A percentile compares a stretch with the other conserved stretches of the same genome.
Evolutionary conservation across 2,113 vertebrate genomes (phyloP).

Genomic region (Leuciscus idus): DNA sequence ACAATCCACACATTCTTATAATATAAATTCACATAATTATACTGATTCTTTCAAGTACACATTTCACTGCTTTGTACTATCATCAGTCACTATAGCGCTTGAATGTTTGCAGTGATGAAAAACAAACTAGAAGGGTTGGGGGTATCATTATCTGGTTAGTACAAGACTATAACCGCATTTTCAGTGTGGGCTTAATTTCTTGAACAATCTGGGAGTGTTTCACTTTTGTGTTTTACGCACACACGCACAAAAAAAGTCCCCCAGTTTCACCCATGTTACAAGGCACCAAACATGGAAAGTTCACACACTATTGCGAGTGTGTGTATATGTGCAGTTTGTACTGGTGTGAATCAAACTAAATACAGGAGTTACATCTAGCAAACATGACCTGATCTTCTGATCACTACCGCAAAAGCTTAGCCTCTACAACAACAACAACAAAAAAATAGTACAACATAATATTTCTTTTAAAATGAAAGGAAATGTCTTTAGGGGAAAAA

Average conservation of each 20-base stretch:
- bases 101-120: slow-evolving; percentile 28
- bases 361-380: slow-evolving; percentile 6
- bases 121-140: background rate
- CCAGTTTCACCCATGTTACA: slow-evolving; percentile 64
- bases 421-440: slow-evolving; percentile 34
- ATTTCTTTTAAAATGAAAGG: slow-evolving; percentile 48
- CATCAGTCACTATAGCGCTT: slow-evolving; percentile 29
- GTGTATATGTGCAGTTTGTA: slow-evolving; percentile 27
- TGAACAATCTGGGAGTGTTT: background rate
- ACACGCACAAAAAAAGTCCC: background rate
- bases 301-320: slow-evolving; percentile 49
- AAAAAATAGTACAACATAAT: slow-evolving; percentile 46
- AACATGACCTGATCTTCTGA: slow-evolving; percentile 5
- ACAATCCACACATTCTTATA: slow-evolving; percentile 55
- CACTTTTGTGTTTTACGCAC: slow-evolving; percentile 1
- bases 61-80: slow-evolving; percentile 30
- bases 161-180: background rate
- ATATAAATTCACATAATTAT: slow-evolving; percentile 49
- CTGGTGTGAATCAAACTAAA: slow-evolving; percentile 21
- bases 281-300: slow-evolving; percentile 73
- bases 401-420: slow-evolving; percentile 33
- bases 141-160: background rate
- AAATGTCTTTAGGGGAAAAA: slow-evolving; percentile 25
- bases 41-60: slow-evolving; percentile 48
- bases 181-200: background rate